A percentile compares a stretch with the other conserved stretches of the same genome.
phyloP scores from a whole-genome alignment of 2,888 invertebrate species.

The Scrobipalpa costella region DNA sequence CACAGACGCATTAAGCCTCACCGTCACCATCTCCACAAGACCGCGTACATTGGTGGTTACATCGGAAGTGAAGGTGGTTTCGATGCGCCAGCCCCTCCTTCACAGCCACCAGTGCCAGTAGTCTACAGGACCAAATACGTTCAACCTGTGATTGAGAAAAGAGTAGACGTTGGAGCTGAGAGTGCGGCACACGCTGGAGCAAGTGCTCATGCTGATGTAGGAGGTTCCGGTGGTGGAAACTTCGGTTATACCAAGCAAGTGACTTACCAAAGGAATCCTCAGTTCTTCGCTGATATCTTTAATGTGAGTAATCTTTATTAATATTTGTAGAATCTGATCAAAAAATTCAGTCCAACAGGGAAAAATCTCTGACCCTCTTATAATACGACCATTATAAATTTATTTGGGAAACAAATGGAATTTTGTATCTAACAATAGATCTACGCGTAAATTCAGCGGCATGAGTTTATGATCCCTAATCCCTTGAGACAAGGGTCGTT shows the following conservation, averaged over 20 bases:
- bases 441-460: neutral
- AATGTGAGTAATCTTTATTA: slow-evolving; percentile 74
- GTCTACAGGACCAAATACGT: slow-evolving; percentile 37
- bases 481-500: slow-evolving; percentile 9
- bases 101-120: slow-evolving; percentile 34
- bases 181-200: slow-evolving; percentile 43
- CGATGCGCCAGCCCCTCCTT: slow-evolving; percentile 33
- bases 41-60: slow-evolving; percentile 61
- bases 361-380: neutral
- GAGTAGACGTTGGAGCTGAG: slow-evolving; percentile 58
- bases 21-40: slow-evolving; percentile 59
- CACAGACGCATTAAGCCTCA: slow-evolving; percentile 58
- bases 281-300: slow-evolving; percentile 83
- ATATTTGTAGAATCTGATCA: no score
- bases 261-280: slow-evolving; percentile 57
- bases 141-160: slow-evolving; percentile 51
- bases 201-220: slow-evolving; percentile 36
- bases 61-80: slow-evolving; percentile 48
- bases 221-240: slow-evolving; percentile 44
- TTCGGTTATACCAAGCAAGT: slow-evolving; percentile 56
- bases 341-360: no score
- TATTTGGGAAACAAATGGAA: neutral
- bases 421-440: neutral
- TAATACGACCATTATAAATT: neutral
- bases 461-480: slow-evolving; percentile 11